phyloP scores from a whole-genome alignment of 2,113 vertebrate genomes.

The Bucco capensis region DNA sequence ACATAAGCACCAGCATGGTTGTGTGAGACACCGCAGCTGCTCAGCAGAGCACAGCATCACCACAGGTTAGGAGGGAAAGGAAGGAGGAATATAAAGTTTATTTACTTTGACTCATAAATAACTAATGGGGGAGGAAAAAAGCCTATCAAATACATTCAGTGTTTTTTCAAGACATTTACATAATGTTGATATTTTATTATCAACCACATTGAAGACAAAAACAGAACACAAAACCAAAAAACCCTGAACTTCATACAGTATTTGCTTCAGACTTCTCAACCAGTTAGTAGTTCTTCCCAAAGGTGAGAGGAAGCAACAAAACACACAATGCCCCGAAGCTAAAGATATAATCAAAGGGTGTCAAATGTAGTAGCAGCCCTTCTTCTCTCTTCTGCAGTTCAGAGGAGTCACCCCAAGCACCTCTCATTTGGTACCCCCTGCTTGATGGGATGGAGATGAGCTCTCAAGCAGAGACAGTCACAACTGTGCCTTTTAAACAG shows the following conservation, averaged over 20 bases:
- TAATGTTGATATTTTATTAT: neutral
- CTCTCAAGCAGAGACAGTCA: neutral
- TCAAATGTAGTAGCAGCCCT: neutral
- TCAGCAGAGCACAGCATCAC: neutral
- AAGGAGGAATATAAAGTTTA: neutral
- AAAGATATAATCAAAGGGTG: neutral
- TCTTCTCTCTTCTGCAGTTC: neutral
- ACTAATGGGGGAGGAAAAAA: neutral
- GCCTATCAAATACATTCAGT: neutral
- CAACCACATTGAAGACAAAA: no score
- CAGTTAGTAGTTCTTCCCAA: neutral
- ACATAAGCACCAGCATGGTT: neutral
- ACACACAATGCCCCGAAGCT: neutral
- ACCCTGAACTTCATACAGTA: neutral
- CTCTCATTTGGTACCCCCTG: neutral
- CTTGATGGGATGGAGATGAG: neutral
- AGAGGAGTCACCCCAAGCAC: neutral
- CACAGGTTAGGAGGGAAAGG: neutral
- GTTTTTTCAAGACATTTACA: neutral
- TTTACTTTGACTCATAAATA: neutral
- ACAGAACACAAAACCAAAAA: neutral
- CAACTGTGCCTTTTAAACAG: accelerated
- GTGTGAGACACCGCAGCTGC: no score
- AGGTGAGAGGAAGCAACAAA: neutral
- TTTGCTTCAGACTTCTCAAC: neutral